Evolutionary conservation across 1,140 invertebrate species (phyloP).

Genomic region (Heliconius himera): DNA sequence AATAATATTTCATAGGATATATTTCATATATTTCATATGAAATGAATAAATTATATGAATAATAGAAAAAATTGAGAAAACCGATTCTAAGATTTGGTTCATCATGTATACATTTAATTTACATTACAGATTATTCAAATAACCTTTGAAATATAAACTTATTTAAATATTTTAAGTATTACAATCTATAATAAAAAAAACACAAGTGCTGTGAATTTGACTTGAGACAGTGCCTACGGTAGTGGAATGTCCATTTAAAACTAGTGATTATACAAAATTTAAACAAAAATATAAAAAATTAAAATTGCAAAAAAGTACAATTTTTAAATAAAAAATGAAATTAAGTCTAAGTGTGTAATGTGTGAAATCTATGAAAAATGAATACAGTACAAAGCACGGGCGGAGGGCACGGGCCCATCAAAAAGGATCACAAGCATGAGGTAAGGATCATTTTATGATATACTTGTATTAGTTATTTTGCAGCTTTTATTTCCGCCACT

Average conservation of each 20-base stretch:
- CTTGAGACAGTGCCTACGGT: constrained; percentile 52
- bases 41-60: no score
- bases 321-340: background rate
- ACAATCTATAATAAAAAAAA: background rate
- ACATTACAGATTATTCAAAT: no score
- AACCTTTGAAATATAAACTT: no score
- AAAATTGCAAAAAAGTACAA: background rate
- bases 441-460: constrained; percentile 44
- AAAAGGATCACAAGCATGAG: constrained; percentile 76
- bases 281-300: constrained; percentile 12
- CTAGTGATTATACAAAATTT: constrained; percentile 42
- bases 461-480: background rate
- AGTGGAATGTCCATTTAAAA: constrained; percentile 58
- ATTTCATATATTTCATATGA: no score
- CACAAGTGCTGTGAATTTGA: constrained; percentile 35
- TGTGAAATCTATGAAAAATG: constrained; percentile 50
- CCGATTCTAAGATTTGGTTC: no score
- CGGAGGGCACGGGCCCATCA: constrained; percentile 72
- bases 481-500: background rate
- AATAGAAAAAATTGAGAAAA: no score
- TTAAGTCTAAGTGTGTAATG: constrained; percentile 17
- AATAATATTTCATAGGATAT: no score
- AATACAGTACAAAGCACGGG: constrained; percentile 78
- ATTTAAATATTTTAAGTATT: no score
- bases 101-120: no score